Evolutionary conservation across 2,113 vertebrate genomes (phyloP), one percentile per base, ranked within the genome.

Genomic region (Reinhardtius hippoglossoides): DNA sequence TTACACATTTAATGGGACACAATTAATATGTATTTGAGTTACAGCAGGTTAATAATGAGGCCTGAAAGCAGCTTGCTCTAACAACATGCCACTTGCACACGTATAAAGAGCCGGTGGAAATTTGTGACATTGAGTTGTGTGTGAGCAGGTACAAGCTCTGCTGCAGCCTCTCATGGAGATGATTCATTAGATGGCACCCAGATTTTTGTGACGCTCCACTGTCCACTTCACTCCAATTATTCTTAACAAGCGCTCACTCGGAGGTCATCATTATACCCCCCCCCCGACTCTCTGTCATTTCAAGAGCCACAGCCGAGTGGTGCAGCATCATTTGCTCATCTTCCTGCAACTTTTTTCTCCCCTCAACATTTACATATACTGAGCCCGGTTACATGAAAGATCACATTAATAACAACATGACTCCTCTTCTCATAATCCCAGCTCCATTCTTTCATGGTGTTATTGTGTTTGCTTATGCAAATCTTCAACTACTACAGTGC

Each of bases 201-300:
- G 72, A 76, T 72, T 84, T 81, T 86, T 67, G 75, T 71, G 67
- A 67, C 2, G 48, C 78, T 69, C 64, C 57, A 80, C 74, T 79
- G 55, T 82, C 76, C 75, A 87, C 72, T 84, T 84, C 75, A 76
- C 67, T 81, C 66, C 74, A 87, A 87, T 84, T 82, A 86, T 76
- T 67, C 73, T 59, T 76, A 85, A 89, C 79, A 87, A 86, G 72
- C 42, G 57, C 63, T 77, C 63, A 75, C 71, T 80, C 52, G 8
- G 56, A 86, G 70, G 83, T 87, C 76, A 70, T 73, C 54, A 78
- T 84, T 62, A 71, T 55, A 42, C 56, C 66, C 56, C 61, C 68
- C 52, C 40, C 23, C 40, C 26, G 7, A 20, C 44, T 50, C 67
- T 35, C 67, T 68, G 78, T 66, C 61, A 71, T 69, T 79, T 67